These are phyloP conservation scores for Oryzias curvinotus DNA, from an alignment of 2,113 vertebrate species.

Conservation along the genomic window DNA sequence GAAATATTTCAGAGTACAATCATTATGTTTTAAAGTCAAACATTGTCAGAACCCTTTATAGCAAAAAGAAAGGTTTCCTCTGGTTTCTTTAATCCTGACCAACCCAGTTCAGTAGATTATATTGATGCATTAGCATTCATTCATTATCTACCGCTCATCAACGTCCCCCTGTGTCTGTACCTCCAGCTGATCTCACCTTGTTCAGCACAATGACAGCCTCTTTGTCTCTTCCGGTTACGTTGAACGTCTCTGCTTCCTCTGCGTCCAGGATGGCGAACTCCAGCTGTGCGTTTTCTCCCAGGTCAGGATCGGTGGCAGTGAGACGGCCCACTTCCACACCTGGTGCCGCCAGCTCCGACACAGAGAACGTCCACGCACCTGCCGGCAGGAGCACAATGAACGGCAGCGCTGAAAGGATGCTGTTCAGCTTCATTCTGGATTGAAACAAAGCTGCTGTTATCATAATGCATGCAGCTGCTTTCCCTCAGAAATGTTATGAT, in stretches of 20 bases:
- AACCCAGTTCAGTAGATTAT: slow-evolving; percentile 31
- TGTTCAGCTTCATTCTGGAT: slow-evolving; percentile 1
- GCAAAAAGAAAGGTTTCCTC: slow-evolving; percentile 6
- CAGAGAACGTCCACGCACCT: slow-evolving; percentile 82
- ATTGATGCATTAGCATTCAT: slow-evolving; percentile 39
- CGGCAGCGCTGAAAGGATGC: not conserved
- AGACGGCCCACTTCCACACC: slow-evolving; percentile 86
- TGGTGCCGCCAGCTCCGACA: slow-evolving; percentile 83
- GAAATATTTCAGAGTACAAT: slow-evolving; percentile 25
- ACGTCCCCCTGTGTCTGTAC: not conserved
- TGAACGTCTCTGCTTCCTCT: slow-evolving; percentile 82
- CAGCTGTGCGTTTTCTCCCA: slow-evolving; percentile 85
- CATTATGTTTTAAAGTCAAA: slow-evolving; percentile 33
- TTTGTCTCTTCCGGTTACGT: slow-evolving; percentile 77
- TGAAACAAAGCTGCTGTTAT: not conserved
- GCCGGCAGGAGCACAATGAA: slow-evolving; percentile 11
- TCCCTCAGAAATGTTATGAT: not conserved
- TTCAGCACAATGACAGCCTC: slow-evolving; percentile 84
- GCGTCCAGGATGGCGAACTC: slow-evolving; percentile 83
- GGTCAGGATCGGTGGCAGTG: slow-evolving; percentile 83
- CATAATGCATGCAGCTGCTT: slow-evolving; percentile 5
- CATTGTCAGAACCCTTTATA: slow-evolving; percentile 18
- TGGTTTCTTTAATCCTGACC: slow-evolving; percentile 21
- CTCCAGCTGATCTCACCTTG: slow-evolving; percentile 72
- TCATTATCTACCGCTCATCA: slow-evolving; percentile 20